A percentile compares a stretch with the other conserved stretches of the same genome.
Conservation (phyloP, 2,113 vertebrate genomes). For the Phrynosoma blainvillii region DNA sequence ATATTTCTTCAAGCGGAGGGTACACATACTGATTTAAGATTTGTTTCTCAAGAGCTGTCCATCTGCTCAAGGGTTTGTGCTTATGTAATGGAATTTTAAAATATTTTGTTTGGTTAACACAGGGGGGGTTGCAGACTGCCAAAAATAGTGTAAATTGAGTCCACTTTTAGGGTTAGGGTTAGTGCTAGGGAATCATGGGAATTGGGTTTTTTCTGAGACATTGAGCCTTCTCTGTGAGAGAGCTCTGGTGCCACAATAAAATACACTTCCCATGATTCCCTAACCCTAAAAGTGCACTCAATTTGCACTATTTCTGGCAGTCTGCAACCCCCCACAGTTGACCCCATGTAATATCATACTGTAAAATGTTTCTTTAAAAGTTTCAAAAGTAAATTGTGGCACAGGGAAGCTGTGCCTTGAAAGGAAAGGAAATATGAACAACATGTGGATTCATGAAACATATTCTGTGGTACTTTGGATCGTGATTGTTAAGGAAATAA, state of each 20-base stretch:
- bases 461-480: not conserved
- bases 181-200: no score
- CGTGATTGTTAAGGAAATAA: not conserved
- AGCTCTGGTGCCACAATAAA: no score
- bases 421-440: not conserved
- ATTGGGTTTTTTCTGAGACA: no score
- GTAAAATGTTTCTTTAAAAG: not conserved
- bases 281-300: no score
- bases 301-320: no score
- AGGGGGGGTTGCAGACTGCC: no score
- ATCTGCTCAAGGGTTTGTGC: not conserved
- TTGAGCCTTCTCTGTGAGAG: no score
- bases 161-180: no score
- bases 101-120: not conserved
- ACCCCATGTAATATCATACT: not conserved
- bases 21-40: constrained; percentile 53
- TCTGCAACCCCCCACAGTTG: not conserved
- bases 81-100: not conserved
- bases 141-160: no score
- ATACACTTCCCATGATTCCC: no score
- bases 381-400: not conserved
- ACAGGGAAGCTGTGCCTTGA: not conserved
- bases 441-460: not conserved
- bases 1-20: constrained; percentile 42
- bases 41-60: constrained; percentile 52